Conservation (phyloP, 1,140 invertebrate genomes). For the Mercenaria mercenaria region DNA sequence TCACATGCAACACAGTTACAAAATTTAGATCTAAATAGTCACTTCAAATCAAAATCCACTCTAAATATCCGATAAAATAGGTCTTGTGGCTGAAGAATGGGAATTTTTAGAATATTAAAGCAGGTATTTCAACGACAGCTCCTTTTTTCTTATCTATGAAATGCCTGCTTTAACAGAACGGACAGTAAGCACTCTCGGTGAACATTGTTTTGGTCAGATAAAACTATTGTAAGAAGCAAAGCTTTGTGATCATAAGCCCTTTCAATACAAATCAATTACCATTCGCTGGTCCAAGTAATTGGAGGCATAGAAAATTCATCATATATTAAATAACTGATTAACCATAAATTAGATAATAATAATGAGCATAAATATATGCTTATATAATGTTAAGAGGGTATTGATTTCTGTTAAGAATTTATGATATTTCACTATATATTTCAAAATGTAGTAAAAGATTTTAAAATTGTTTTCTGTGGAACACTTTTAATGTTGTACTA, state of each 20-base stretch:
- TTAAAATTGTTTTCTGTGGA: no score
- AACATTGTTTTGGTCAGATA: conserved; percentile 27
- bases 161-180: background rate
- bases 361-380: no score
- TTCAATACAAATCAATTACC: conserved; percentile 56
- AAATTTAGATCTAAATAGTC: background rate
- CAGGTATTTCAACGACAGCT: conserved; percentile 2
- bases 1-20: conserved; percentile 7
- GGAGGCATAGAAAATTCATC: background rate
- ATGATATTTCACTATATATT: no score
- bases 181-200: background rate
- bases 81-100: background rate
- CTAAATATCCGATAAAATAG: background rate
- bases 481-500: no score
- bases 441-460: no score
- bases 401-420: no score
- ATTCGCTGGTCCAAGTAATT: background rate
- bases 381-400: no score
- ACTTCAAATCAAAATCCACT: background rate
- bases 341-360: no score
- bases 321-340: background rate
- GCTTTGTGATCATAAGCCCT: conserved; percentile 53
- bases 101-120: conserved; percentile 3
- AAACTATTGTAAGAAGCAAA: conserved; percentile 34
- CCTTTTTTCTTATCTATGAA: background rate